Evolutionary conservation across 2,113 vertebrate genomes (phyloP), one percentile per base, ranked within the genome.

Genomic region (Neolamprologus devosi): DNA sequence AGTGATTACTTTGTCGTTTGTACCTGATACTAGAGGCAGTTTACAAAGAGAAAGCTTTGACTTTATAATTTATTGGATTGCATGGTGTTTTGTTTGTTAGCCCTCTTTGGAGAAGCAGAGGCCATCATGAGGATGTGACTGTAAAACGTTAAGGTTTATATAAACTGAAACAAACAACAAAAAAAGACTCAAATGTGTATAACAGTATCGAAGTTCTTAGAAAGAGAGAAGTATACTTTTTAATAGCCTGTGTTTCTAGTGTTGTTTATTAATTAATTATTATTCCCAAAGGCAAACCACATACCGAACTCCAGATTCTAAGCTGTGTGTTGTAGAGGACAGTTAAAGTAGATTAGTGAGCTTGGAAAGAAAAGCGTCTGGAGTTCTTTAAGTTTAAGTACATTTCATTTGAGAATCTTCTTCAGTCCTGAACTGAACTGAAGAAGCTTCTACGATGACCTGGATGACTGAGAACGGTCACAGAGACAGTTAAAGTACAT

Each of bases 1-100:
- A 58, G 26, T 58, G 13, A 58, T 28, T 5, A 30, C 26, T 58
- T 6, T 13, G n/a, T 54, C 0, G 2, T 55, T 16, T 58, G 0
- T 58, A 16, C 26, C 8, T 17, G 26, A 58, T 9, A 58, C 55
- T 30, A 40, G 1, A 35, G 2, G 30, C 30, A 65, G 17, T 35
- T 65, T 35, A 0, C 10, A n/a, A 11, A 65, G 17, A 65, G 5
- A 65, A 37, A 65, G 4, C 16, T 33, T 60, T 33, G 16, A n/a
- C 33, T 0, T 40, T 65, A 13, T 37, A 3, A 12, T 28, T 28
- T 1, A 19, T 8, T 0, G 30, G 17, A 65, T 3, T 65, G 0
- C 9, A 65, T 12, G 6, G 17, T n/a, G 16, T 60, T 60, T 33
- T 17, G 5, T 30, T n/a, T 35, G 33, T 63, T 68, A 58, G 2